These are phyloP conservation scores for Erebia aethiops DNA, from an alignment of 2,888 invertebrate species.

Conservation along the genomic window DNA sequence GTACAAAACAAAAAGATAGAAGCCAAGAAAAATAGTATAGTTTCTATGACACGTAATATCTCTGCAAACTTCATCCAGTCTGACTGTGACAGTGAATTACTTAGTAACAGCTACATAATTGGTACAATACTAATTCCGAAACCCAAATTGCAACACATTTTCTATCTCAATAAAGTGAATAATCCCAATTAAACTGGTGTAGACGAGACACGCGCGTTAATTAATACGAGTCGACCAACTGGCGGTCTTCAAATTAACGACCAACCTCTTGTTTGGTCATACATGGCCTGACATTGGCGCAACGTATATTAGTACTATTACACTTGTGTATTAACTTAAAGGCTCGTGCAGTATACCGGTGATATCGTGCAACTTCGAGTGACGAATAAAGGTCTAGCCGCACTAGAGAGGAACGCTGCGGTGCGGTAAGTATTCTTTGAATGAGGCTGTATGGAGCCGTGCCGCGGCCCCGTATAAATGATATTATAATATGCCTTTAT, in stretches of 20 bases:
- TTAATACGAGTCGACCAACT: background rate
- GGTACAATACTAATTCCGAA: slow-evolving; percentile 47
- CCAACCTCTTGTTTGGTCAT: background rate
- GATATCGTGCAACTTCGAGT: no score
- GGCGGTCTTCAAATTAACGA: background rate
- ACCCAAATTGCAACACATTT: slow-evolving; percentile 25
- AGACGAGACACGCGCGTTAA: background rate
- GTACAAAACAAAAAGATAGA: no score
- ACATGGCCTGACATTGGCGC: background rate
- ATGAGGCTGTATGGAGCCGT: no score
- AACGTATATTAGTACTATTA: background rate
- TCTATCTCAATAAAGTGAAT: slow-evolving; percentile 17
- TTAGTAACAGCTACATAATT: slow-evolving; percentile 73
- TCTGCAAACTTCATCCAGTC: slow-evolving; percentile 43
- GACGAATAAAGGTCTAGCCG: no score
- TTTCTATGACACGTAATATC: slow-evolving; percentile 29
- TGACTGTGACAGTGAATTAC: slow-evolving; percentile 77
- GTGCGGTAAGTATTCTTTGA: no score
- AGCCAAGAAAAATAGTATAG: background rate
- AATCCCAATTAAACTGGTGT: background rate
- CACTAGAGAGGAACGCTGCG: no score
- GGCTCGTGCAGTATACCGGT: no score
- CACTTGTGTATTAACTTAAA: no score
- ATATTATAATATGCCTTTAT: no score
- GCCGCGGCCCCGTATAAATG: no score